Evolutionary conservation across 2,888 invertebrate species (phyloP).

Genomic region (Stramonita haemastoma): DNA sequence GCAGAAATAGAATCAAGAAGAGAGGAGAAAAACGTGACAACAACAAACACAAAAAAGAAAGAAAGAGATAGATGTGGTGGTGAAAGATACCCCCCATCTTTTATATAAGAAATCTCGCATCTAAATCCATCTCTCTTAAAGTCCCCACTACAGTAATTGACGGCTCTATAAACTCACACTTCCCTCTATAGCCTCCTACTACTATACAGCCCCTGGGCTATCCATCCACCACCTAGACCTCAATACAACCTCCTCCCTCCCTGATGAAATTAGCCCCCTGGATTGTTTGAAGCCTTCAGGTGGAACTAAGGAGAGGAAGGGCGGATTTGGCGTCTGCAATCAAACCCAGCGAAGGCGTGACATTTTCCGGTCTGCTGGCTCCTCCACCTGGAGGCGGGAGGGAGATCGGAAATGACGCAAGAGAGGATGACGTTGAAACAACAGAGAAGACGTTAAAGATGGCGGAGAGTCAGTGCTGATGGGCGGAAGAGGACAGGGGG

Average conservation of each 20-base stretch:
- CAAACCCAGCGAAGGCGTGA: neutral
- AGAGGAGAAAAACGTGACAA: neutral
- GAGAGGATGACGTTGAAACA: neutral
- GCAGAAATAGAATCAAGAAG: neutral
- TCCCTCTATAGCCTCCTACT: no score
- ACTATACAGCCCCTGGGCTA: no score
- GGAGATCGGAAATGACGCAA: neutral
- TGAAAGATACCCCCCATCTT: no score
- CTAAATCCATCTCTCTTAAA: no score
- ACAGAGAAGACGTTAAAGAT: neutral
- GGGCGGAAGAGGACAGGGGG: neutral
- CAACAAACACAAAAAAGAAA: neutral
- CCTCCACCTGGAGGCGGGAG: neutral
- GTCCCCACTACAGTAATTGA: no score
- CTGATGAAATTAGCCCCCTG: conserved; percentile 4
- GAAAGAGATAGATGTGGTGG: neutral
- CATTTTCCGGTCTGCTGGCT: neutral
- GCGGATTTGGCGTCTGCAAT: neutral
- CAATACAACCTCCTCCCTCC: neutral
- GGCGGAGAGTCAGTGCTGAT: neutral
- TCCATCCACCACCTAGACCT: no score
- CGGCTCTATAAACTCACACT: no score
- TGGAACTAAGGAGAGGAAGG: neutral
- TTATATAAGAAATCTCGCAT: no score
- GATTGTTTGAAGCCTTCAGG: conserved; percentile 6